Percentiles rank a stretch among this genome's conserved stretches.
phyloP scores from a whole-genome alignment of 37 sponge, comb jelly and placozoan genomes.

The Mnemiopsis leidyi region DNA sequence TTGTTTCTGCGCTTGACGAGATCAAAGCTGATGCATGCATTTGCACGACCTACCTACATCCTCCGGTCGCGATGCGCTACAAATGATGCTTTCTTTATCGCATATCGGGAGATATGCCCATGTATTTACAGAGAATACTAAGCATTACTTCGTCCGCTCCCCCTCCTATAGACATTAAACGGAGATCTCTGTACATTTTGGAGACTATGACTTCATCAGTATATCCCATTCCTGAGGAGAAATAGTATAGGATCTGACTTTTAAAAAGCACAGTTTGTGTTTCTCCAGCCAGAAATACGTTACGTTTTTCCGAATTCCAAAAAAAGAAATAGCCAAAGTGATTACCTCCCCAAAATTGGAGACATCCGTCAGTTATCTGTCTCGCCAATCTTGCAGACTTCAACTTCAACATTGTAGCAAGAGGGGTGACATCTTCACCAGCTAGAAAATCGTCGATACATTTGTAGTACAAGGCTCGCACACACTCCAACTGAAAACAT shows the following conservation, averaged over 20 bases:
- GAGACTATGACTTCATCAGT: slow-evolving; percentile 81
- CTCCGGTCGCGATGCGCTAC: too few species aligned
- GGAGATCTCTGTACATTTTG: slow-evolving; percentile 75
- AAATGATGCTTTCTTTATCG: too few species aligned
- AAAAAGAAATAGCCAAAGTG: too few species aligned
- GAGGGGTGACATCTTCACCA: slow-evolving; percentile 75
- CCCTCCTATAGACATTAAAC: slow-evolving; percentile 89
- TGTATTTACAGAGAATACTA: slow-evolving; percentile 81
- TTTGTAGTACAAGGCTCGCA: slow-evolving; percentile 4
- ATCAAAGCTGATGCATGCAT: too few species aligned
- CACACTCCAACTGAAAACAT: slow-evolving; percentile 59
- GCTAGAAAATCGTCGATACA: slow-evolving; percentile 5
- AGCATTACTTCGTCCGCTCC: slow-evolving; percentile 98
- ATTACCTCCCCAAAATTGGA: slow-evolving; percentile 93
- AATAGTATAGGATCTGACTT: too few species aligned
- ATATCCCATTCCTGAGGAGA: slow-evolving; percentile 87
- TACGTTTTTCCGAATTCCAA: too few species aligned
- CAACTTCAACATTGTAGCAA: slow-evolving; percentile 96
- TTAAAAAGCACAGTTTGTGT: too few species aligned
- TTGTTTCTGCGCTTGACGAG: too few species aligned
- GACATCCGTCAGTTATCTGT: slow-evolving; percentile 77
- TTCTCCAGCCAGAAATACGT: too few species aligned
- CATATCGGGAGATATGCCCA: slow-evolving; percentile 73
- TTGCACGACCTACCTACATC: too few species aligned
- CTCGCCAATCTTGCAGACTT: slow-evolving; percentile 85